Conservation (phyloP, 2,888 invertebrate genomes). For the Caenorhabditis sp. region DNA sequence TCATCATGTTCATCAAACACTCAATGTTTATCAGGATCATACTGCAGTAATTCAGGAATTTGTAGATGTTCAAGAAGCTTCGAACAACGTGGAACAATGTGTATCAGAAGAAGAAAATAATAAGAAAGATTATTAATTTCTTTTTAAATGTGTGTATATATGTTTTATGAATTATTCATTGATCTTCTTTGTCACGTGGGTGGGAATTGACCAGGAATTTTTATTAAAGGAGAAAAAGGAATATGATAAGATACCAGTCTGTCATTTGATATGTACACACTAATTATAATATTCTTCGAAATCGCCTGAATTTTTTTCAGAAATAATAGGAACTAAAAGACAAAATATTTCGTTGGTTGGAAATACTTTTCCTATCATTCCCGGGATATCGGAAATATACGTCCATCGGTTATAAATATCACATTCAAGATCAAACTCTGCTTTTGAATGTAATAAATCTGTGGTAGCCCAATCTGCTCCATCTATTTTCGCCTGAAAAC, state of each 20-base stretch:
- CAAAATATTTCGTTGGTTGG: constrained; percentile 40
- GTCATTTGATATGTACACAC: background rate
- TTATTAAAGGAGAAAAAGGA: background rate
- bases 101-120: constrained; percentile 43
- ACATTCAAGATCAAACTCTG: constrained; percentile 25
- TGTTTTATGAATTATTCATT: background rate
- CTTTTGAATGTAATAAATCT: constrained; percentile 16
- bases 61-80: constrained; percentile 49
- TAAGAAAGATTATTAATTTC: background rate
- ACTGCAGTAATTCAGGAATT: constrained; percentile 29
- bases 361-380: constrained; percentile 29
- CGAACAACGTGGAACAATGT: constrained; percentile 48
- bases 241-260: constrained; percentile 8
- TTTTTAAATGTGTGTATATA: background rate
- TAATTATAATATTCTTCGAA: constrained; percentile 8
- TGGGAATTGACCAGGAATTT: background rate
- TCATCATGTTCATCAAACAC: constrained; percentile 30
- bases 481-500: constrained; percentile 29
- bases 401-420: constrained; percentile 33
- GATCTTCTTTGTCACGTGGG: background rate
- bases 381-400: constrained; percentile 39
- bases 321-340: constrained; percentile 31
- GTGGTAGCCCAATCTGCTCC: constrained; percentile 42
- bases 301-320: constrained; percentile 10
- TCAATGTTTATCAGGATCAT: constrained; percentile 38